These are phyloP conservation scores for Heterodera filipjevi DNA, from an alignment of 2,888 invertebrate species.

Conservation along the genomic window DNA sequence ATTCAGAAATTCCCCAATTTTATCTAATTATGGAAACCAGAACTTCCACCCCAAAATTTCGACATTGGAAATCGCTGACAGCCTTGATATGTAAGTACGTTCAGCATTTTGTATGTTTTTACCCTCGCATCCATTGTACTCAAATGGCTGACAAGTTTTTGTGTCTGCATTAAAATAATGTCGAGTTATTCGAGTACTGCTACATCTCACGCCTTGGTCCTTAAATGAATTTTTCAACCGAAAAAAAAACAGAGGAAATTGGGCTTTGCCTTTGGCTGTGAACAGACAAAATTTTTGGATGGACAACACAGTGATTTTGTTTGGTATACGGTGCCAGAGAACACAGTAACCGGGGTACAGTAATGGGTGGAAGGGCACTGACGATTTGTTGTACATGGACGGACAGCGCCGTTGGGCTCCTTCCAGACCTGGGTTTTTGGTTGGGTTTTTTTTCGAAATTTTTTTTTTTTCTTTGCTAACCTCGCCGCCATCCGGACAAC, in stretches of 20 bases:
- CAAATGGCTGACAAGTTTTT: slow-evolving; percentile 62
- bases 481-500: slow-evolving; percentile 64
- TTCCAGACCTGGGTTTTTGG: slow-evolving; percentile 52
- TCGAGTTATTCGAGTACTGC: slow-evolving; percentile 52
- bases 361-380: slow-evolving; percentile 64
- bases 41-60: too few species aligned
- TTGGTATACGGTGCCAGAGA: slow-evolving; percentile 55
- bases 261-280: slow-evolving; percentile 44
- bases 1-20: too few species aligned
- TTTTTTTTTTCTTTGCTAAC: slow-evolving; percentile 12
- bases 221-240: slow-evolving; percentile 30
- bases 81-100: too few species aligned
- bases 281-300: slow-evolving; percentile 64
- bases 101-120: slow-evolving; percentile 16
- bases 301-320: slow-evolving; percentile 64
- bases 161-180: slow-evolving; percentile 63
- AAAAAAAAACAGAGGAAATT: too few species aligned
- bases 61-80: too few species aligned
- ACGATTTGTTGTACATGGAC: slow-evolving; percentile 60
- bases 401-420: slow-evolving; percentile 61
- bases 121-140: slow-evolving; percentile 64
- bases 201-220: slow-evolving; percentile 60
- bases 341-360: slow-evolving; percentile 63
- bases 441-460: background rate
- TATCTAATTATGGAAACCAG: too few species aligned